These are phyloP conservation scores for Osmerus eperlanus DNA, from an alignment of 2,113 vertebrate species.

Conservation along the genomic window DNA sequence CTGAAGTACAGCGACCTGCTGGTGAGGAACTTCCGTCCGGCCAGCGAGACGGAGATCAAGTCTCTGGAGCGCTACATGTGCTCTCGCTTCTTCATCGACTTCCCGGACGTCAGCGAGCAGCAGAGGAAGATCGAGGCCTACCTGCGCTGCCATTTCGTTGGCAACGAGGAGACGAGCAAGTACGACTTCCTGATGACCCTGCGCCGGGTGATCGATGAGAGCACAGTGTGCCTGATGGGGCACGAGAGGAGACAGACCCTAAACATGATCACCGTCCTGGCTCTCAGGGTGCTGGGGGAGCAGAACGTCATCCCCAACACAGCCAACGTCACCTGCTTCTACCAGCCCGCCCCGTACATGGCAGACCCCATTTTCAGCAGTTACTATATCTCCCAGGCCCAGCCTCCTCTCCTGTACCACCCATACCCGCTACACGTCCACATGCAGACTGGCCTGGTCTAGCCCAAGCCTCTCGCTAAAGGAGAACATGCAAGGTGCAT, in stretches of 20 bases:
- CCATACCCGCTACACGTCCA: conserved; percentile 81
- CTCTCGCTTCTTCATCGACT: conserved; percentile 98
- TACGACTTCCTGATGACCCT: conserved; percentile 96
- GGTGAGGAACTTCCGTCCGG: conserved; percentile 87
- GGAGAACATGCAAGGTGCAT: conserved; percentile 41
- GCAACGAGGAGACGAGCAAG: conserved; percentile 86
- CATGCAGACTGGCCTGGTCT: conserved; percentile 79
- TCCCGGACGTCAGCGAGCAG: conserved; percentile 87
- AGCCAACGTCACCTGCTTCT: conserved; percentile 89
- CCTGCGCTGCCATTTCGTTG: conserved; percentile 87
- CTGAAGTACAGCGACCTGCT: conserved; percentile 93
- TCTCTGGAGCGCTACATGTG: conserved; percentile 95
- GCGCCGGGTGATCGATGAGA: conserved; percentile 84
- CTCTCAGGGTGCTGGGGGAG: conserved; percentile 89
- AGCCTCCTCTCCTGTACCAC: conserved; percentile 76
- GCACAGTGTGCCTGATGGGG: conserved; percentile 93
- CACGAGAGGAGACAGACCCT: conserved; percentile 89
- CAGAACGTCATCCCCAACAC: conserved; percentile 90
- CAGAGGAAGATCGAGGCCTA: conserved; percentile 93
- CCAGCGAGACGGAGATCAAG: conserved; percentile 86
- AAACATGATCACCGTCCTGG: conserved; percentile 92
- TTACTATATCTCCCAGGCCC: conserved; percentile 83
- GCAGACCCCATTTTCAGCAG: conserved; percentile 80
- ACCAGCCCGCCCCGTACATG: conserved; percentile 90
- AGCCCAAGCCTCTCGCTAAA: conserved; percentile 48